Base-by-base conservation (phyloP, 2,113 vertebrate genomes). In the rat (Rattus norvegicus) region DNA sequence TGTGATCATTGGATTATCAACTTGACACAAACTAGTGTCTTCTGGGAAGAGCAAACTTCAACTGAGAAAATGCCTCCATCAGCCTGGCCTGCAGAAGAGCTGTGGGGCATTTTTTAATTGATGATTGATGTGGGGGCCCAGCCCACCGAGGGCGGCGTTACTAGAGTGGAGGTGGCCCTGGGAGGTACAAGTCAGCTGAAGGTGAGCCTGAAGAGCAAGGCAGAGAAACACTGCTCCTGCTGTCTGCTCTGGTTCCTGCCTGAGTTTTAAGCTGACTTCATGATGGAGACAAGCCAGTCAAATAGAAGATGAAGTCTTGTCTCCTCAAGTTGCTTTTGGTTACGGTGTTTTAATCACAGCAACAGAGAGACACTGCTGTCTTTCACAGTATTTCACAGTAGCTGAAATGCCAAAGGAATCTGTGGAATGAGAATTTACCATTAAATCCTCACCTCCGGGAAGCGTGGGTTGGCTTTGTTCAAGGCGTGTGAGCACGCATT, bases 401-500 rank as follows among this genome's bases (percentile, higher is more conserved):
- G 3, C 1, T 10, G 69, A 28, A 81, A 88, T 47, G 89, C 75
- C 52, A 80, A 61, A 81, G 72, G 75, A 93, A 79, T 77, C 89
- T 61, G 84, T 49, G 54, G 94, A 83, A 85, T 70, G 91, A 73
- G 96, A 81, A 94, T 97, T 97, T 90, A 97, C 95, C 97, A 94
- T 94, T 56, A 73, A 59, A 93, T 90, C 69, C 98, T 98, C 97
- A 99, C 99, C 99, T 99, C 99, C 7, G 99, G 99, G 98, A 99
- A 99, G 97, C 99, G 99, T 4, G 99, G 99, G 95, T 99, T 99
- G 79, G 99, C 99, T 98, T 99, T 99, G 98, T 99, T 99, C 98
- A 99, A 99, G 56, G 99, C 99, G n/a, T 99, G 99, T 6, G 99
- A 99, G 56, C 99, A 99, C 0, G 99, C 99, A 17, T 99, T 99